phyloP scores from a whole-genome alignment of 2,888 invertebrate species.

The Magallana nippona region DNA sequence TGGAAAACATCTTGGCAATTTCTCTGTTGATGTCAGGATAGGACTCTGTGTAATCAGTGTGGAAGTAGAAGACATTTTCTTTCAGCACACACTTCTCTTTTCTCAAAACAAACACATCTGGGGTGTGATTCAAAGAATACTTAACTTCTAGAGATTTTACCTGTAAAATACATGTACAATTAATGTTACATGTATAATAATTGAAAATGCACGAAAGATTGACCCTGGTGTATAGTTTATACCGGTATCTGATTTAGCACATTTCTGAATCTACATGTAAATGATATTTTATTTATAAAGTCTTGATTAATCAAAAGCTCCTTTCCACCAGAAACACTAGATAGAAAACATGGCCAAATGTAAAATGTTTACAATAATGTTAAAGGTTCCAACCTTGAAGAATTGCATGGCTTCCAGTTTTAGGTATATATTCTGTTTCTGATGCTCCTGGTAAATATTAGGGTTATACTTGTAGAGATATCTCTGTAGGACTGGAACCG shows the following conservation, averaged over 20 bases:
- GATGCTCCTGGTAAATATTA: slow-evolving; percentile 62
- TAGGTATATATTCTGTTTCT: slow-evolving; percentile 56
- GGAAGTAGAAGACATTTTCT: slow-evolving; percentile 63
- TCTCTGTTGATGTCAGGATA: slow-evolving; percentile 67
- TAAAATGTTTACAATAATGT: too few species aligned
- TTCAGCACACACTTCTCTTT: slow-evolving; percentile 65
- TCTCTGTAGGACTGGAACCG: slow-evolving; percentile 71
- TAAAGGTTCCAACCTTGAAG: slow-evolving; percentile 59
- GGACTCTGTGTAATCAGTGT: slow-evolving; percentile 59
- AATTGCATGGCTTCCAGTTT: slow-evolving; percentile 65
- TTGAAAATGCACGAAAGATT: too few species aligned
- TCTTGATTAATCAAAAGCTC: too few species aligned
- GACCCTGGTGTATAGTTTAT: too few species aligned
- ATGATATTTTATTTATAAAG: too few species aligned
- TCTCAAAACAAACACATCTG: slow-evolving; percentile 53
- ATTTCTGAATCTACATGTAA: too few species aligned
- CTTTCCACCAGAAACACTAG: too few species aligned
- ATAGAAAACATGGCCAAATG: too few species aligned
- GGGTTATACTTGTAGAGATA: slow-evolving; percentile 64
- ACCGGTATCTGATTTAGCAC: too few species aligned
- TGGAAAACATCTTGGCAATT: slow-evolving; percentile 68
- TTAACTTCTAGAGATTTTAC: slow-evolving; percentile 56
- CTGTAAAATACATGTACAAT: slow-evolving; percentile 36
- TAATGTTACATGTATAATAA: too few species aligned
- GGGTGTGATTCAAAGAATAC: slow-evolving; percentile 48